Evolutionary conservation across 2,888 invertebrate genomes (phyloP).

Genomic region (Xylota segnis): DNA sequence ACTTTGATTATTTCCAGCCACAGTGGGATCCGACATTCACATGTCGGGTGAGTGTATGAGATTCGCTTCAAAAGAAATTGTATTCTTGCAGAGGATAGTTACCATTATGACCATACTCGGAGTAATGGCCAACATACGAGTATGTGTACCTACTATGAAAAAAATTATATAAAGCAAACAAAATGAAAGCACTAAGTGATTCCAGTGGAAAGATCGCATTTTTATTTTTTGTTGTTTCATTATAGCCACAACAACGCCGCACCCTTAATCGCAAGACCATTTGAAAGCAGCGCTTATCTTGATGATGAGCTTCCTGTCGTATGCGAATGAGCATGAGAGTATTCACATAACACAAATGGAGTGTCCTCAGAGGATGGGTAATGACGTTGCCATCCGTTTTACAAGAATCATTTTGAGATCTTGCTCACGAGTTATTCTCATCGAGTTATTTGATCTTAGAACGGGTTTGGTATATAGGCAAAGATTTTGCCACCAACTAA

Average conservation of each 20-base stretch:
- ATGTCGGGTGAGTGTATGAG: not conserved
- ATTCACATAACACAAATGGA: not conserved
- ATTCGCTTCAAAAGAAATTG: slow-evolving; percentile 1
- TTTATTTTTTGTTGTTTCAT: no score
- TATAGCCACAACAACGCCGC: not conserved
- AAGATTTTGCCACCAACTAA: no score
- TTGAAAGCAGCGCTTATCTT: not conserved
- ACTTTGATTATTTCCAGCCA: slow-evolving; percentile 30
- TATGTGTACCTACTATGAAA: no score
- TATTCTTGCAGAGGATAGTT: not conserved
- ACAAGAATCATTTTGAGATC: no score
- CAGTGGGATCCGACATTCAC: slow-evolving; percentile 46
- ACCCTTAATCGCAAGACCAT: not conserved
- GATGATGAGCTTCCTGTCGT: not conserved
- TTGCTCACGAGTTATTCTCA: no score
- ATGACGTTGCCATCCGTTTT: no score
- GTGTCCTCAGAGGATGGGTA: not conserved
- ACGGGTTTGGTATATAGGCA: no score
- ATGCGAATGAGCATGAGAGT: no score
- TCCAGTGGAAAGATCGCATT: not conserved
- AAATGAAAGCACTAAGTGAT: not conserved
- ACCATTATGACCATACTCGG: slow-evolving; percentile 21
- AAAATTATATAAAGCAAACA: not conserved
- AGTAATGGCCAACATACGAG: not conserved
- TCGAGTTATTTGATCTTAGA: no score